A percentile compares a stretch with the other conserved stretches of the same genome.
Evolutionary conservation across 2,113 vertebrate species (phyloP).

Genomic region (Scolopax mira): DNA sequence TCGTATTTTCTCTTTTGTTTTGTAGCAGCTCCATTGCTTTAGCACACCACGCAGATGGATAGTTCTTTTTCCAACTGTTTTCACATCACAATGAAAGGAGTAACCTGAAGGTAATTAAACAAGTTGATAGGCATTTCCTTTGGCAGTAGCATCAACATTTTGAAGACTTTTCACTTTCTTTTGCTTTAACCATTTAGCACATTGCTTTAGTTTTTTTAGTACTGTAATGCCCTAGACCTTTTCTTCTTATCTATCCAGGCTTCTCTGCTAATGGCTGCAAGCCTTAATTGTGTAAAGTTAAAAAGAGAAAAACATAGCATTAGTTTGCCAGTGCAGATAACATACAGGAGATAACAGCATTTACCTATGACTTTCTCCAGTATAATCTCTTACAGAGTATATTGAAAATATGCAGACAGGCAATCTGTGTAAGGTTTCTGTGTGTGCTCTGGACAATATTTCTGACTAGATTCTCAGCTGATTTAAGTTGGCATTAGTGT

Average conservation of each 20-base stretch:
- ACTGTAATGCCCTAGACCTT: background rate
- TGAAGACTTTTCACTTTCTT: background rate
- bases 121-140: background rate
- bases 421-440: background rate
- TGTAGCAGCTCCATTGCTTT: background rate
- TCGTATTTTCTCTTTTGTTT: background rate
- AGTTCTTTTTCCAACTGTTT: background rate
- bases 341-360: background rate
- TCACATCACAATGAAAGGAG: background rate
- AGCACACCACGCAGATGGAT: rapidly evolving
- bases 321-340: background rate
- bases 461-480: background rate
- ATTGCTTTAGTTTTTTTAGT: background rate
- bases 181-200: background rate
- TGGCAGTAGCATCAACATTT: background rate
- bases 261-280: background rate
- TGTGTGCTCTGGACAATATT: slow-evolving; percentile 1
- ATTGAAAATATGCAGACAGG: background rate
- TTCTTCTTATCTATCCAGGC: background rate
- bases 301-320: background rate
- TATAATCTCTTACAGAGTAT: background rate
- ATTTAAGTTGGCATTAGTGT: background rate
- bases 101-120: background rate
- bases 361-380: background rate
- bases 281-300: background rate